phyloP scores from a whole-genome alignment of 2,888 invertebrate genomes.

The Drepana falcataria region DNA sequence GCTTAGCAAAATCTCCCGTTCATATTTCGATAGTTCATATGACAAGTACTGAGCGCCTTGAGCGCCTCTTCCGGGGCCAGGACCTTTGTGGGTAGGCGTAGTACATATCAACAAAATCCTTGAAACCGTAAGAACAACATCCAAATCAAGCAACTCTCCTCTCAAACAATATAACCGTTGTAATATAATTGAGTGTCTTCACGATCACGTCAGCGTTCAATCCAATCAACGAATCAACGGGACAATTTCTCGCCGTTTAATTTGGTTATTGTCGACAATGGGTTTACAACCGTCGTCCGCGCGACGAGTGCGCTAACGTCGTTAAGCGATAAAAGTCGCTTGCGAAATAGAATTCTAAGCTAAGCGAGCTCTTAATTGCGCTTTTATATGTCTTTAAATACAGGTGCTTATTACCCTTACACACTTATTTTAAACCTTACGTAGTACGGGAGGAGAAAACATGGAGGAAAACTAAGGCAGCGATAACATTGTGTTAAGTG shows the following conservation, averaged over 20 bases:
- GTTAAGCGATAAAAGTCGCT: constrained; percentile 45
- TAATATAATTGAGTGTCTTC: constrained; percentile 25
- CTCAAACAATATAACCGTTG: constrained; percentile 2
- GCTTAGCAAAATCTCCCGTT: too few species aligned
- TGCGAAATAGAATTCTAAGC: constrained; percentile 41
- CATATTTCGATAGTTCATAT: too few species aligned
- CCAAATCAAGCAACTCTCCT: not conserved
- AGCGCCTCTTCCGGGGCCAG: too few species aligned
- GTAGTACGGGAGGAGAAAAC: too few species aligned
- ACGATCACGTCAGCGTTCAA: constrained; percentile 27
- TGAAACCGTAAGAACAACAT: not conserved
- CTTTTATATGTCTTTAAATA: constrained; percentile 8
- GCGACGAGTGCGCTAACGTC: constrained; percentile 40
- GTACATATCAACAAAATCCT: not conserved
- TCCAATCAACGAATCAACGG: constrained; percentile 24
- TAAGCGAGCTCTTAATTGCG: constrained; percentile 16
- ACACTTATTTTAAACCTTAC: too few species aligned
- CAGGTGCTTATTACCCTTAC: not conserved
- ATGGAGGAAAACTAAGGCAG: too few species aligned
- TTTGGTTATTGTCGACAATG: constrained; percentile 37
- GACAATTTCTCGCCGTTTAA: constrained; percentile 19
- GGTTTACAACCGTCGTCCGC: constrained; percentile 29
- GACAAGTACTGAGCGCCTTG: too few species aligned
- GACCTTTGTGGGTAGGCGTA: too few species aligned
- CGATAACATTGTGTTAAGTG: too few species aligned